Evolutionary conservation across 2,797 vertebrate genomes (phyloP).

Genomic region (Manis javanica): DNA sequence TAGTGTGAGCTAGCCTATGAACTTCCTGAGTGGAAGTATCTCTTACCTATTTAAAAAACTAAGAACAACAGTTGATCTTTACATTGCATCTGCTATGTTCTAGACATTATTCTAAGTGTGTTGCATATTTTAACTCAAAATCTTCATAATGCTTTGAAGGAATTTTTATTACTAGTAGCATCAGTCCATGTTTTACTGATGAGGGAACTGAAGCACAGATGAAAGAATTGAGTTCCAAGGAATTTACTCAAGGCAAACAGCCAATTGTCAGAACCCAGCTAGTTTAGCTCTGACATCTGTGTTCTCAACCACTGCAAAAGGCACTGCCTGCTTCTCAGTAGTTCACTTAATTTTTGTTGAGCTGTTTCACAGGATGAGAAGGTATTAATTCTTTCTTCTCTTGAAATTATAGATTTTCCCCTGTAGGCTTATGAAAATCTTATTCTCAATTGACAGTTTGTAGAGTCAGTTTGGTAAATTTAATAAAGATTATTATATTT

Average conservation of each 20-base stretch:
- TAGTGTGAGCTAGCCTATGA: background rate
- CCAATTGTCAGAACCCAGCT: background rate
- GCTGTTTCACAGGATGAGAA: background rate
- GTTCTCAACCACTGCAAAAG: background rate
- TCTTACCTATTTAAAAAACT: background rate
- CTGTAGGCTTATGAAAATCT: background rate
- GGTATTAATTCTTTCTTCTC: background rate
- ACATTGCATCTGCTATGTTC: background rate
- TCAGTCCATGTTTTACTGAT: background rate
- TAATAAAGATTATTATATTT: conserved; percentile 17
- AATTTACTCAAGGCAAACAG: background rate
- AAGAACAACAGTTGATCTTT: background rate
- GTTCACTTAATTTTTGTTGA: background rate
- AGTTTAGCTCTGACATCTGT: background rate
- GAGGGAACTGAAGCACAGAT: background rate
- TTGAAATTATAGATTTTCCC: conserved; percentile 50
- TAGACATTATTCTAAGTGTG: background rate
- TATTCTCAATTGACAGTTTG: background rate
- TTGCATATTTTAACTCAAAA: background rate
- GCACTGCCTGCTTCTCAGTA: background rate
- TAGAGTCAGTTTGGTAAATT: background rate
- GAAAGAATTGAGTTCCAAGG: background rate
- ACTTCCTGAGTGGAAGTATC: background rate
- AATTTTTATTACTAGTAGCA: background rate
- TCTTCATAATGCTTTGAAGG: background rate